Evolutionary conservation across 2,113 vertebrate species (phyloP).

Genomic region (Podiceps cristatus): DNA sequence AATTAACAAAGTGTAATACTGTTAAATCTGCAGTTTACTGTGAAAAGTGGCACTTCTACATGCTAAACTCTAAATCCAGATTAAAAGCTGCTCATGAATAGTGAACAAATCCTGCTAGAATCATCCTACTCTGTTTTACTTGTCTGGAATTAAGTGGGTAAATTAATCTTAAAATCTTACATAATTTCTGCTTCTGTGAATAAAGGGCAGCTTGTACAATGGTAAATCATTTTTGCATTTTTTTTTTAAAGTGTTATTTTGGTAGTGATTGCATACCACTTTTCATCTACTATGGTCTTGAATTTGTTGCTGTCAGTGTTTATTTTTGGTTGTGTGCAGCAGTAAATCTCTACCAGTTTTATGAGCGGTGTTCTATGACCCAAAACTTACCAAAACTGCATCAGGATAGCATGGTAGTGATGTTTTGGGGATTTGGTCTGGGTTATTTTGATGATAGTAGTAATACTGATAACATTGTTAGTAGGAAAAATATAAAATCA

Average conservation of each 20-base stretch:
- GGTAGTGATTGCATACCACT: not conserved
- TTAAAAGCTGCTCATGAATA: conserved; percentile 36
- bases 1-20: conserved; percentile 53
- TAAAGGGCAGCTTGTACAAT: not conserved
- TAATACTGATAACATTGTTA: too few relatives aligned
- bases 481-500: too few relatives aligned
- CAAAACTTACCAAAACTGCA: not conserved
- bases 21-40: conserved; percentile 46
- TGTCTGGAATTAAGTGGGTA: not conserved
- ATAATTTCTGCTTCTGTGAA: not conserved
- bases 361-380: not conserved
- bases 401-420: not conserved
- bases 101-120: conserved; percentile 13
- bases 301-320: not conserved
- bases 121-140: not conserved
- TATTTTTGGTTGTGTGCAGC: not conserved
- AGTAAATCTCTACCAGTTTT: not conserved
- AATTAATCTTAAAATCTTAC: not conserved
- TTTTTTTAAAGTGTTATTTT: not conserved
- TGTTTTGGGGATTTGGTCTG: not conserved
- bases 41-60: conserved; percentile 10
- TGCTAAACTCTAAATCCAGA: conserved; percentile 58
- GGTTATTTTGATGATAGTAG: not conserved
- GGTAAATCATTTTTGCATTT: not conserved
- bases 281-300: not conserved